Evolutionary conservation across 2,888 invertebrate genomes (phyloP).

Genomic region (Nysson spinosus): DNA sequence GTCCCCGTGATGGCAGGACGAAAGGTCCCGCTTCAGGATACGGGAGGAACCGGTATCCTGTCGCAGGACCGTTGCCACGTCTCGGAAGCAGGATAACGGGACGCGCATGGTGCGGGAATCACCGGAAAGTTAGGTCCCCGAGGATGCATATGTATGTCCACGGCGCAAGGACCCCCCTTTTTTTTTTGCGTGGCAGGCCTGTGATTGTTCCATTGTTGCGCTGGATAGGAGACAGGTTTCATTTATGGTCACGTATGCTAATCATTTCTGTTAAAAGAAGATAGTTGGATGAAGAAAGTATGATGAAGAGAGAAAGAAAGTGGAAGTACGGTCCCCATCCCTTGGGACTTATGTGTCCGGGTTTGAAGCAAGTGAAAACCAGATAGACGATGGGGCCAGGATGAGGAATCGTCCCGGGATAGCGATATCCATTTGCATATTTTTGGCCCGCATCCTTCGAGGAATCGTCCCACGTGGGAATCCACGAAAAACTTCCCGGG

Average conservation of each 20-base stretch:
- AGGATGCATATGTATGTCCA: constrained; percentile 50
- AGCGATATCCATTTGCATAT: constrained; percentile 71
- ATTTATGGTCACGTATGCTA: constrained; percentile 72
- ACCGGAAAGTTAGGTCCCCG: constrained; percentile 43
- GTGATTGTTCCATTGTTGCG: constrained; percentile 62
- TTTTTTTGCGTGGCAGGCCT: constrained; percentile 40
- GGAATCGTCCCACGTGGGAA: constrained; percentile 71
- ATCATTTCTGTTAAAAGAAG: no score
- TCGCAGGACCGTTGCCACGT: constrained; percentile 73
- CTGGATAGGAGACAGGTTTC: constrained; percentile 72
- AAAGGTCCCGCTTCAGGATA: constrained; percentile 71
- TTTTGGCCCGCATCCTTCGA: constrained; percentile 72
- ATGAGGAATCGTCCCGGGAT: constrained; percentile 62
- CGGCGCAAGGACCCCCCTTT: constrained; percentile 36
- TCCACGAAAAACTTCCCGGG: constrained; percentile 41
- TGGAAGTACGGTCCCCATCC: no score
- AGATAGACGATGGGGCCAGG: constrained; percentile 34
- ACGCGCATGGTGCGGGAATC: constrained; percentile 49
- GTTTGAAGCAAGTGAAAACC: constrained; percentile 54
- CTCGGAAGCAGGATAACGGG: constrained; percentile 51
- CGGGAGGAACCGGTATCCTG: constrained; percentile 75
- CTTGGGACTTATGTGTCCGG: constrained; percentile 15
- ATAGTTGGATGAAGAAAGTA: constrained; percentile 18
- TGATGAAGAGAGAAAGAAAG: constrained; percentile 16
- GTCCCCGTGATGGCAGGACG: constrained; percentile 67